A percentile compares a stretch with the other conserved stretches of the same genome.
Evolutionary conservation across 1,140 invertebrate genomes (phyloP).

Genomic region (Diorhabda sublineata): DNA sequence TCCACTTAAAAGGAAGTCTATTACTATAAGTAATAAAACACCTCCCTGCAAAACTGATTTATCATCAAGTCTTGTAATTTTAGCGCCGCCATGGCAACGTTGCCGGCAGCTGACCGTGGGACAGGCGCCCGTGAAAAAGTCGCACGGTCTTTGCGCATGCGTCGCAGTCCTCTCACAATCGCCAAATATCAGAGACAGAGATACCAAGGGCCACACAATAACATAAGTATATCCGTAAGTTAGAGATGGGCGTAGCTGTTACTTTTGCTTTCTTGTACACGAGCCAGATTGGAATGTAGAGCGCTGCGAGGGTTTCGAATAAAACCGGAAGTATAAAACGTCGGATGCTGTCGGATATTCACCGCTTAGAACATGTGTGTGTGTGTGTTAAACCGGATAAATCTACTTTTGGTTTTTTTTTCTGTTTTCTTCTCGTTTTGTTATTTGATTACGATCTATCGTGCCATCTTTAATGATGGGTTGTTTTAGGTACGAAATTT

Average conservation of each 20-base stretch:
- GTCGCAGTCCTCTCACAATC: constrained; percentile 18
- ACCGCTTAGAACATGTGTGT: too few relatives aligned
- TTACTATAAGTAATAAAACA: too few relatives aligned
- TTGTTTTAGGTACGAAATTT: too few relatives aligned
- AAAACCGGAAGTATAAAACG: neutral
- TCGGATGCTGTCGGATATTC: neutral
- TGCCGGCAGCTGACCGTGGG: constrained; percentile 42
- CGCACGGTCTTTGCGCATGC: constrained; percentile 42
- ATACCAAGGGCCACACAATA: constrained; percentile 15
- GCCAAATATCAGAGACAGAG: constrained; percentile 15
- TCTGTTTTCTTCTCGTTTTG: too few relatives aligned
- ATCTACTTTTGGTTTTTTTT: too few relatives aligned
- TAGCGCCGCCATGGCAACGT: neutral
- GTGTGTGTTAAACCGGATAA: too few relatives aligned
- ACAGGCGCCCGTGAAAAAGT: constrained; percentile 45
- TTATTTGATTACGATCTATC: too few relatives aligned
- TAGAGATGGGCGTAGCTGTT: constrained; percentile 1
- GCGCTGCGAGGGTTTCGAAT: neutral
- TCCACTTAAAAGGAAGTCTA: too few relatives aligned
- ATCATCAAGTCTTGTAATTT: too few relatives aligned
- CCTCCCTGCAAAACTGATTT: too few relatives aligned
- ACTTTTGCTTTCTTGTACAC: neutral
- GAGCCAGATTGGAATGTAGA: neutral
- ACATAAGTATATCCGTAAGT: constrained; percentile 6
- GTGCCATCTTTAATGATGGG: too few relatives aligned